A percentile compares a stretch with the other conserved stretches of the same genome.
Conservation (phyloP, 2,113 vertebrate species). For the Dissostichus mawsoni region DNA sequence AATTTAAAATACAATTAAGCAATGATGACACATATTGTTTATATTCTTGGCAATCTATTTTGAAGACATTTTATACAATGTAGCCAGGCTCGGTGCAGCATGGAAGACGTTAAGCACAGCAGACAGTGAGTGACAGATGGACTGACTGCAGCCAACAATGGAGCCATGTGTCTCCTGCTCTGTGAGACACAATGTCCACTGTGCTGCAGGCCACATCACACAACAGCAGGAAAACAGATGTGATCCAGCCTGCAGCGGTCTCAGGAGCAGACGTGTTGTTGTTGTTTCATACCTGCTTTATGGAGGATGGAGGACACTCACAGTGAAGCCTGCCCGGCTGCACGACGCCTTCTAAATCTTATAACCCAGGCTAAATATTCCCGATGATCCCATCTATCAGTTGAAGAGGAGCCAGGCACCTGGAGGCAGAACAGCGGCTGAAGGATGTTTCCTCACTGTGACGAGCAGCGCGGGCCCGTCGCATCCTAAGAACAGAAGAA, state of each 20-base stretch:
- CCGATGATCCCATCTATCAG: neutral
- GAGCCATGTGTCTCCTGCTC: neutral
- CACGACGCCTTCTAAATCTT: constrained; percentile 5
- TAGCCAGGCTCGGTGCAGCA: neutral
- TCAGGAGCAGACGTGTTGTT: neutral
- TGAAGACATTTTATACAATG: too few species aligned
- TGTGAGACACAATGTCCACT: neutral
- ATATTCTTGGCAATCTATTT: neutral
- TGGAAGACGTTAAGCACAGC: neutral
- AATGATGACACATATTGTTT: neutral
- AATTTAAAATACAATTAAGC: neutral
- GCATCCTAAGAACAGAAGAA: neutral
- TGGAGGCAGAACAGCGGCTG: neutral
- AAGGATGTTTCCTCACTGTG: constrained; percentile 3
- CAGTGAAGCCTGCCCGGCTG: neutral
- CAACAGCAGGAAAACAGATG: neutral
- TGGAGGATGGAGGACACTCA: neutral
- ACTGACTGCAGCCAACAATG: neutral
- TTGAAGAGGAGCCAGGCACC: neutral
- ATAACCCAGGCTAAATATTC: neutral
- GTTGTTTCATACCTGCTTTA: constrained; percentile 27
- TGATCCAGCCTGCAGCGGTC: neutral
- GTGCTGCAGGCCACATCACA: constrained; percentile 38
- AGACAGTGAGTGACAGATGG: neutral
- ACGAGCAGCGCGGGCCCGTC: constrained; percentile 28